Evolutionary conservation across 2,113 vertebrate genomes (phyloP).

Genomic region (Peromyscus polionotus): DNA sequence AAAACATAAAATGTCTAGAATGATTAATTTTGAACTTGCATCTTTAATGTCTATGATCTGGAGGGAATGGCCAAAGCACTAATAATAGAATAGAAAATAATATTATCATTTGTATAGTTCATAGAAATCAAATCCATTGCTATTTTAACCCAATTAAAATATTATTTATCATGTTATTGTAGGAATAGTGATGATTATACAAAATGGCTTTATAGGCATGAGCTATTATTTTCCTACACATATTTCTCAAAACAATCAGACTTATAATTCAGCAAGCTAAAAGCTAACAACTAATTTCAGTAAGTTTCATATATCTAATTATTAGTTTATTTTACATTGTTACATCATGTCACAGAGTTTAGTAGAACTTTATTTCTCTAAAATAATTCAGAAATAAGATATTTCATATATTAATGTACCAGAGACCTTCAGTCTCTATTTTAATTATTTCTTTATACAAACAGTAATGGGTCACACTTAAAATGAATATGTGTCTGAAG

Average conservation of each 20-base stretch:
- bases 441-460: not conserved
- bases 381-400: not conserved
- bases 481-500: conserved; percentile 15
- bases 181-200: not conserved
- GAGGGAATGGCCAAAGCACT: not conserved
- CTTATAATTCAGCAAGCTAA: not conserved
- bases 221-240: not conserved
- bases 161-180: not conserved
- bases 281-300: not conserved
- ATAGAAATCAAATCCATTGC: not conserved
- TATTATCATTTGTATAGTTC: not conserved
- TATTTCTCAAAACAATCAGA: not conserved
- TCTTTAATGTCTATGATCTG: not conserved
- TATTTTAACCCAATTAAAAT: not conserved
- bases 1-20: not conserved
- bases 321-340: not conserved
- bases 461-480: not conserved
- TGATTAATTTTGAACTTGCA: not conserved
- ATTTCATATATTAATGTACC: not conserved
- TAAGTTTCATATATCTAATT: not conserved
- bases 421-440: not conserved
- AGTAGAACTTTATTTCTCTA: not conserved
- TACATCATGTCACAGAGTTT: not conserved
- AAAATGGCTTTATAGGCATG: not conserved
- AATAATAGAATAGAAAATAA: not conserved